These are phyloP conservation scores for Thaleichthys pacificus DNA, from an alignment of 2,797 vertebrate species.

Conservation along the genomic window DNA sequence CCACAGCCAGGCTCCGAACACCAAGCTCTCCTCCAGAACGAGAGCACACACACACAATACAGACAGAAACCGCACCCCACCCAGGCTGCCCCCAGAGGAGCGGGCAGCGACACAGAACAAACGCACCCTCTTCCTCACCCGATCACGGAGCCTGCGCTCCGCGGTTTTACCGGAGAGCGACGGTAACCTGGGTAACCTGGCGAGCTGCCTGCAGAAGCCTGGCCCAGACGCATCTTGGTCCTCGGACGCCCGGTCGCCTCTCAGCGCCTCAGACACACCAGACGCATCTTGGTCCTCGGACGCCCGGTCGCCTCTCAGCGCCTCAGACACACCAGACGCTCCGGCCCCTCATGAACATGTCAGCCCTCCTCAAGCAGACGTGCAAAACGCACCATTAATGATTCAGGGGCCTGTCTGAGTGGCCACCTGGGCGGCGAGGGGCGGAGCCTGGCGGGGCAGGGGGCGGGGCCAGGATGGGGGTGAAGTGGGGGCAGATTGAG, in stretches of 20 bases:
- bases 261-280: background rate
- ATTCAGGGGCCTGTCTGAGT: constrained; percentile 65
- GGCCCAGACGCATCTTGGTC: constrained; percentile 65
- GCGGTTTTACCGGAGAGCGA: constrained; percentile 44
- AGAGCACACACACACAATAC: constrained; percentile 13
- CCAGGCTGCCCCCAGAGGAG: no score
- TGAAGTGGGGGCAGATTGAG: constrained; percentile 5
- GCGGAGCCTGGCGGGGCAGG: constrained; percentile 31
- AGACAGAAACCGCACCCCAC: no score
- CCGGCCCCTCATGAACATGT: constrained; percentile 35
- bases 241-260: constrained; percentile 40
- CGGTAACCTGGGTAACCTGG: constrained; percentile 50
- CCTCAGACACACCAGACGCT: background rate
- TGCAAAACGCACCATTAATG: constrained; percentile 71
- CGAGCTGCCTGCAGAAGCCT: constrained; percentile 59
- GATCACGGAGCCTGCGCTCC: constrained; percentile 19
- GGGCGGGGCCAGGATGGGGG: constrained; percentile 27
- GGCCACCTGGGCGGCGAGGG: constrained; percentile 51
- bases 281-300: constrained; percentile 52
- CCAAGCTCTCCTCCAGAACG: no score
- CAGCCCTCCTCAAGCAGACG: constrained; percentile 58
- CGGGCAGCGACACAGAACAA: background rate
- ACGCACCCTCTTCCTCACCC: constrained; percentile 51
- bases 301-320: constrained; percentile 35
- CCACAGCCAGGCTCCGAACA: constrained; percentile 10